Evolutionary conservation across 1,140 invertebrate species (phyloP), one percentile per base, ranked within the genome.

Genomic region (Cotesia chilonis): DNA sequence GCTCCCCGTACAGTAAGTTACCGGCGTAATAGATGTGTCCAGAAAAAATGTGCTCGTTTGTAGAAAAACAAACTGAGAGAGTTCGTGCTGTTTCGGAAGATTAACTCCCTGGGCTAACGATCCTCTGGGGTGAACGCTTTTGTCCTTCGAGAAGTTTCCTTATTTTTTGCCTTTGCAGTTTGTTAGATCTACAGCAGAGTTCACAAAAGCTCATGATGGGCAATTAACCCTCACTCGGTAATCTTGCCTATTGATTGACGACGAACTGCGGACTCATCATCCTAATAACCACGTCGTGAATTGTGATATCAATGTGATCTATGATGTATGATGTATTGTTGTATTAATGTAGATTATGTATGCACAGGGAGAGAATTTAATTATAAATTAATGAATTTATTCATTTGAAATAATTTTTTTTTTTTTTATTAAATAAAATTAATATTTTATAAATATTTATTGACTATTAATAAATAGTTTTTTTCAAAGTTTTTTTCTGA

Each of bases 1-100:
- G 61, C 64, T 51, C 65, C 52, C 55, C 41, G 64, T 36, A 28
- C 28, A 28, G 35, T n/a, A 51, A 64, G 54, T 60, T 69, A 12
- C 57, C 52, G 37, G 57, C 3, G 35, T 51, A 17, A 57, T 35
- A 17, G 35, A 28, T 14, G 38, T 35, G 14, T 51, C 12, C 12
- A 28, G 55, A 67, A 72, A 64, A 41, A 60, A 59, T 54, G 70
- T 67, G 70, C 63, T 72, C 70, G 67, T 72, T 72, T 72, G 70
- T 72, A 67, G 36, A 60, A 37, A 72, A 65, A 5, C n/a, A n/a
- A n/a, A 52, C 7, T 20, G 54, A 37, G 57, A 66, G 66, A 35
- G 20, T 66, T 65, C 52, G 61, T 71, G 70, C 74, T 75, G 77
- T 72, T 74, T 79, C 77, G 80, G 78, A 72, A 75, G 74, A 75